Base-by-base conservation (phyloP, 2,888 invertebrate genomes). In the Acleris cristana region DNA sequence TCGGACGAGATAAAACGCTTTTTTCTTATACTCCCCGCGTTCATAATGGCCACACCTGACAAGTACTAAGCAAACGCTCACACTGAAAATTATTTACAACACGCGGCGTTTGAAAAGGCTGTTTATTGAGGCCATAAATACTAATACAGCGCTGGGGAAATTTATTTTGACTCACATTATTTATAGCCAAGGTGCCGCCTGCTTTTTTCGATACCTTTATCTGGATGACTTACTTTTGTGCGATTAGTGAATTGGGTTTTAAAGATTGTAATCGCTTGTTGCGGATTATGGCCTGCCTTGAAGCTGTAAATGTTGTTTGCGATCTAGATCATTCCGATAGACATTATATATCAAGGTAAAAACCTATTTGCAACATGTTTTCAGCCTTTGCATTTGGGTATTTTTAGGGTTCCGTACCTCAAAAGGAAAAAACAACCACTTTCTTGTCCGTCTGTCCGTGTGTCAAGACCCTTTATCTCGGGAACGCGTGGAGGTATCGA, bases 51-150 rank as follows among this genome's bases (percentile, higher is more conserved):
- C 80, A 65, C 72, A 76, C 74, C 74, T 49, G 44, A 85, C 88
- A 87, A 88, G 87, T 86, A 86, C 86, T 87, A 84, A 86, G 84
- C 81, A 81, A 85, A 81, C 82, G 84, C 85, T 83, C 84, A 81
- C 85, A 83, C 83, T 85, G 88, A 89, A 70, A 89, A 91, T 92
- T 89, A 92, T 92, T 91, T 92, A 91, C 86, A 88, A 81, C 87
- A 76, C 76, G 83, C 92, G 92, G 92, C 87, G 78, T 89, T 85
- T 86, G 83, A 87, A 88, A 90, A 91, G 89, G 76, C 77, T 81
- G 86, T 92, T 92, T 92, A 92, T 90, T 87, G 85, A 86, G 61
- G 73, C 85, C 89, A 90, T 92, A 92, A 92, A 92, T 92, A 91
- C 88, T 90, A 89, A 89, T 88, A 90, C 89, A 85, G 82, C 89